A percentile compares a stretch with the other conserved stretches of the same genome.
phyloP scores from a whole-genome alignment of 2,888 invertebrate species.

The Amblyjoppa fuscipennis region DNA sequence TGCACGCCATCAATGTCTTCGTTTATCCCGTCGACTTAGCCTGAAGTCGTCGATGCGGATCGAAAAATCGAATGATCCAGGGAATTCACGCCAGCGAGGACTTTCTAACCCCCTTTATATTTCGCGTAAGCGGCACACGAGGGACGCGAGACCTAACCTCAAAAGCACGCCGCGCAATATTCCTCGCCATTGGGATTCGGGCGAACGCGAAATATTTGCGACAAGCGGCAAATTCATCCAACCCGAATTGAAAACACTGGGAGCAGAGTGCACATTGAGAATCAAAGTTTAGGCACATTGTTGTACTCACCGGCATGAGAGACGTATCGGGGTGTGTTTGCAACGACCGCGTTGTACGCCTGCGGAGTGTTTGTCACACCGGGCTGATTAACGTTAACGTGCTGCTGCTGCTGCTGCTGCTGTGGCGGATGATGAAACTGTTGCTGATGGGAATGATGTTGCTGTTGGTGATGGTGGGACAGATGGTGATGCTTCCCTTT shows the following conservation, averaged over 20 bases:
- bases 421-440: slow-evolving; percentile 72
- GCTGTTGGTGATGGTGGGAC: slow-evolving; percentile 77
- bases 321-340: slow-evolving; percentile 75
- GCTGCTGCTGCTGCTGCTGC: slow-evolving; percentile 74
- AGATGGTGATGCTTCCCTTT: slow-evolving; percentile 81
- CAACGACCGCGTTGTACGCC: slow-evolving; percentile 78
- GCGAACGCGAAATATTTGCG: not conserved
- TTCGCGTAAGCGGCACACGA: slow-evolving; percentile 56
- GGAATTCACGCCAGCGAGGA: not conserved
- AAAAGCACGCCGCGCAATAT: slow-evolving; percentile 31
- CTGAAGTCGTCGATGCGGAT: no score
- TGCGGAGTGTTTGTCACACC: slow-evolving; percentile 75
- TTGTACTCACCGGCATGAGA: slow-evolving; percentile 79
- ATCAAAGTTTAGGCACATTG: not conserved
- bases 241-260: slow-evolving; percentile 16
- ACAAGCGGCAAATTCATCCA: not conserved
- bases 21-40: no score
- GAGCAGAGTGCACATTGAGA: not conserved
- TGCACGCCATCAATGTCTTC: no score
- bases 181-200: not conserved
- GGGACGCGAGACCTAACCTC: slow-evolving; percentile 65
- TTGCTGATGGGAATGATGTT: slow-evolving; percentile 70
- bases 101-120: slow-evolving; percentile 43
- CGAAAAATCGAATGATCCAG: slow-evolving; percentile 42
- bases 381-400: slow-evolving; percentile 77